Evolutionary conservation across 2,888 invertebrate species (phyloP), one percentile per base, ranked within the genome.

Genomic region (Iselma pallidipennis): DNA sequence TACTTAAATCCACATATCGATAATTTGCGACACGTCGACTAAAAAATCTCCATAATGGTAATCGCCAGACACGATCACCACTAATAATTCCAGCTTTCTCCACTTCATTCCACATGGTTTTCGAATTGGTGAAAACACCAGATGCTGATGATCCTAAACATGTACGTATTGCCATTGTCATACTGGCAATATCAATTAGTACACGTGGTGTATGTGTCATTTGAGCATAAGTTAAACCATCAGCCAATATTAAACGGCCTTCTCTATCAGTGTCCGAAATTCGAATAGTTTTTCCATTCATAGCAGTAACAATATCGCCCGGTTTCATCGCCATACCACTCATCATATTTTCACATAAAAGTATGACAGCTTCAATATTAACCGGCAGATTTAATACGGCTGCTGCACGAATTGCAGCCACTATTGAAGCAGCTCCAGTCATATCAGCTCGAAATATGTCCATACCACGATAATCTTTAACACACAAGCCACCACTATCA

Each of bases 111-210:
- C 85, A 87, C 75, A 85, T 76, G 1, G 78, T 74, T 54, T 82
- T 81, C 7, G 84, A 84, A 71, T 85, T 87, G 53, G 83, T 82
- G 74, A 83, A 88, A 7, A 85, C 86, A 6, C 85, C 88, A 45
- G 84, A 77, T 1, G 85, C 85, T 4, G 81, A 83, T 6, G 82
- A 79, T 1, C 87, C 87, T 26, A 87, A 73, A 10, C 86, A 85
- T 21, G 84, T 80, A 50, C 79, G 75, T 42, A 85, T 82, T 16
- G 81, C 87, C 19, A 84, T 86, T 31, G 91, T 90, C 53, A 91
- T 82, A 28, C 90, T 90, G 23, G 89, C 91, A 67, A 91, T 85
- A 73, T 91, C 91, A 19, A 92, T 78, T 31, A 91, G 85, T 19
- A 89, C 81, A 37, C 83, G 79, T 0, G 91, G 88, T 50, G 85